A percentile compares a stretch with the other conserved stretches of the same genome.
These are phyloP conservation scores for Tachina grossa DNA, from an alignment of 2,888 invertebrate species.

Conservation along the genomic window DNA sequence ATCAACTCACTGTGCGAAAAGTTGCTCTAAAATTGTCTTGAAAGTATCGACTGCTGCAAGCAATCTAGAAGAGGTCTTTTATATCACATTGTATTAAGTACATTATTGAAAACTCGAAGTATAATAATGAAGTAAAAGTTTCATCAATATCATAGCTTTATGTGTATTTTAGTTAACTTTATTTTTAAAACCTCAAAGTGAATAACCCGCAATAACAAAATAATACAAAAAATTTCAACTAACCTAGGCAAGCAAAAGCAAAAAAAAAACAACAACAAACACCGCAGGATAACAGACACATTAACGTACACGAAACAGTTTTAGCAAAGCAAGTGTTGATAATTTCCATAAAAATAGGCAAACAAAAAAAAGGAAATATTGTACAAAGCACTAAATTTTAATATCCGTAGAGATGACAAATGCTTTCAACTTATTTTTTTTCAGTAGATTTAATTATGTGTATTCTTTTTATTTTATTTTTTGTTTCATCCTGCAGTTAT, in stretches of 20 bases:
- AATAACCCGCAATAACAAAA: no score
- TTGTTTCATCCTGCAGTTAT: constrained; percentile 8
- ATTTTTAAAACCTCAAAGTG: no score
- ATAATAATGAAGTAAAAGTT: no score
- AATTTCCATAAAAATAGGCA: constrained; percentile 11
- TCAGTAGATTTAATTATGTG: constrained; percentile 55
- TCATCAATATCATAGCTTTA: no score
- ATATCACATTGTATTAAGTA: no score
- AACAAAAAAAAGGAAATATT: constrained; percentile 4
- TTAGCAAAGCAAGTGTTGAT: constrained; percentile 4
- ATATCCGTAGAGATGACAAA: constrained; percentile 17
- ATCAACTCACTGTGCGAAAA: no score
- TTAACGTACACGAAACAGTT: neutral
- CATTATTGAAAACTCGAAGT: no score
- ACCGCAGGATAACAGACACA: neutral
- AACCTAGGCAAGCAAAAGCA: neutral
- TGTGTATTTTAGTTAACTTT: no score
- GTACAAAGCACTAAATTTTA: constrained; percentile 9
- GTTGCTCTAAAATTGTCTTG: no score
- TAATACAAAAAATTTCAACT: no score
- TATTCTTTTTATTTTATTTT: neutral
- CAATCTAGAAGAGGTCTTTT: no score
- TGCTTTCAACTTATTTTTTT: neutral
- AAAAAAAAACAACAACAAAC: neutral
- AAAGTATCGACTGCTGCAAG: no score